A percentile compares a stretch with the other conserved stretches of the same genome.
Evolutionary conservation across 2,888 invertebrate species (phyloP).

Genomic region (Protula sp.): DNA sequence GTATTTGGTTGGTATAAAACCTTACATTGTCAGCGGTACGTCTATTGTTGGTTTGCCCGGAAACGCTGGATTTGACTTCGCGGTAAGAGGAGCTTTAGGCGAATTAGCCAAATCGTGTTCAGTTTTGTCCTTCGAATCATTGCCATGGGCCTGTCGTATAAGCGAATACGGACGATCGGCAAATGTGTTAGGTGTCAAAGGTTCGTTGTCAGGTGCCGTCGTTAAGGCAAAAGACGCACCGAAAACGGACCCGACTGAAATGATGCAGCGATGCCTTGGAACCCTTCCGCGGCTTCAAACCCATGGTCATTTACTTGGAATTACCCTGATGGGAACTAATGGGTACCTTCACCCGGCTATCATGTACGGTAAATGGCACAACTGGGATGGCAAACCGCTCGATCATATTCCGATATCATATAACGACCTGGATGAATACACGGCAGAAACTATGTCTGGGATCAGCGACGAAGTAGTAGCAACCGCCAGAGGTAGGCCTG

Average conservation of each 20-base stretch:
- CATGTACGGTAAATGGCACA: constrained; percentile 33
- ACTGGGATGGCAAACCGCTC: constrained; percentile 33
- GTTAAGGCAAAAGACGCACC: constrained; percentile 18
- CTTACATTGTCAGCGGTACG: constrained; percentile 27
- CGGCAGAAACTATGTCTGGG: background rate
- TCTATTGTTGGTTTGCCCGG: constrained; percentile 35
- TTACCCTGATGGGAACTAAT: constrained; percentile 28
- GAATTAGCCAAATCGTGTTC: constrained; percentile 22
- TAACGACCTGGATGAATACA: background rate
- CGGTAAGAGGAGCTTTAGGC: constrained; percentile 24
- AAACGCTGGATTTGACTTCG: constrained; percentile 38
- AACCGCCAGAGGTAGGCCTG: background rate
- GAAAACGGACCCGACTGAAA: constrained; percentile 6
- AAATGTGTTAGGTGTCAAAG: constrained; percentile 33
- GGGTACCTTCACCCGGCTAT: constrained; percentile 34
- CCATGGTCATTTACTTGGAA: constrained; percentile 28
- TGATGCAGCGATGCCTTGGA: constrained; percentile 30
- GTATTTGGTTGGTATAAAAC: constrained; percentile 29
- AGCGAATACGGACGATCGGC: constrained; percentile 29
- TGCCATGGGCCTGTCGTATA: constrained; percentile 40
- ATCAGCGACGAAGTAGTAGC: background rate
- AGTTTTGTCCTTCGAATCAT: constrained; percentile 30
- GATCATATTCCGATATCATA: background rate
- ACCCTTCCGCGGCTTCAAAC: constrained; percentile 22
- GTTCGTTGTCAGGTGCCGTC: constrained; percentile 25